Percentiles rank a stretch among this genome's conserved stretches.
These are phyloP conservation scores for Callipepla squamata DNA, from an alignment of 2,113 vertebrate species.

Conservation along the genomic window DNA sequence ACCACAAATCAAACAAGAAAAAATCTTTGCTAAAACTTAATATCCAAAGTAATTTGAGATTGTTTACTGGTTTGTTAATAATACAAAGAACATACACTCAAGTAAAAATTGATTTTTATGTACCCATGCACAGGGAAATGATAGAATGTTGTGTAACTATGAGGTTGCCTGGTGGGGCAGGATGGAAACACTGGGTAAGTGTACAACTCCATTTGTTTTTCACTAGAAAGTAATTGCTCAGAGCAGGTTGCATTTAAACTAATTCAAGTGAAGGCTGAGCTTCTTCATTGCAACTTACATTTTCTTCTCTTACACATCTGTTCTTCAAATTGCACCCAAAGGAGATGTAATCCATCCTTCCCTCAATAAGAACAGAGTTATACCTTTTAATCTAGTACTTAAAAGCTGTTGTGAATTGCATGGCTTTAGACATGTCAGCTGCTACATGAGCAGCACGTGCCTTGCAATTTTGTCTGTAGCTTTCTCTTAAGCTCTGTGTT, in stretches of 20 bases:
- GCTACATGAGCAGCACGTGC: not conserved
- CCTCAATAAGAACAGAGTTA: not conserved
- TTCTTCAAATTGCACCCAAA: not conserved
- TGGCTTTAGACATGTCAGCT: not conserved
- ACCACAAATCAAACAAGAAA: not conserved
- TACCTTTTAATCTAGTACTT: constrained; percentile 25
- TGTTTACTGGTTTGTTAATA: not conserved
- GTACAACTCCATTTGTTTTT: constrained; percentile 6
- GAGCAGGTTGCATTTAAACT: not conserved
- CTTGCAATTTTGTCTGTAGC: not conserved
- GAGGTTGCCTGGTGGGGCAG: not conserved
- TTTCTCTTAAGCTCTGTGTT: constrained; percentile 27
- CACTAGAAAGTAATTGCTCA: not conserved
- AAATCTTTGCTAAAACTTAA: not conserved
- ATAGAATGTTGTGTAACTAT: not conserved
- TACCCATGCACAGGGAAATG: not conserved
- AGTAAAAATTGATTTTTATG: not conserved
- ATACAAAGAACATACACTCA: not conserved
- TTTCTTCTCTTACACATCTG: not conserved
- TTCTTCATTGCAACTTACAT: not conserved
- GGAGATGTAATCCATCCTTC: constrained; percentile 25
- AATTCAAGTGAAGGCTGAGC: not conserved
- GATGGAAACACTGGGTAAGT: not conserved
- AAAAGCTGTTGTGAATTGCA: not conserved
- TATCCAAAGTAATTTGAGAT: not conserved